Conservation (phyloP, 2,113 vertebrate genomes). For the Pavo muticus region DNA sequence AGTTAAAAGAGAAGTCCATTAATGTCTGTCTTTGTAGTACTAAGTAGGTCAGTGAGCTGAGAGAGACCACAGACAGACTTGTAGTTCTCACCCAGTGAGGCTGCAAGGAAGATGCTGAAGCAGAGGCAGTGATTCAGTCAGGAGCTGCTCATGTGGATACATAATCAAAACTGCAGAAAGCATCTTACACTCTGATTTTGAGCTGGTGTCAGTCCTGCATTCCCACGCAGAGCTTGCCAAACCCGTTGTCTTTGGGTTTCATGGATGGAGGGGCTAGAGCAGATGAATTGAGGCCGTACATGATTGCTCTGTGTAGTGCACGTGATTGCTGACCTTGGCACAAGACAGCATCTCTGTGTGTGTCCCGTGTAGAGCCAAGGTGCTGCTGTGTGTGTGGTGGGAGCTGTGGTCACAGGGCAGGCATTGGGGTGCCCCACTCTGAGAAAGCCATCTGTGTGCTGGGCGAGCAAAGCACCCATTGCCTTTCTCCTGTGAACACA, state of each 20-base stretch:
- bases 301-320: neutral
- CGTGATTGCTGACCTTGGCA: neutral
- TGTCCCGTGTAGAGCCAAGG: neutral
- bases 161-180: neutral
- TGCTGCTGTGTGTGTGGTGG: slow-evolving; percentile 6
- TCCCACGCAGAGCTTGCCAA: neutral
- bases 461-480: neutral
- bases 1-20: slow-evolving; percentile 1
- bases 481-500: neutral
- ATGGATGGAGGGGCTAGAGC: neutral
- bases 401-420: neutral
- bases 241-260: neutral
- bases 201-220: neutral
- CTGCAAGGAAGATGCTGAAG: neutral
- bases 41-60: slow-evolving; percentile 29
- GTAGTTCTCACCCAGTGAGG: neutral
- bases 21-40: neutral
- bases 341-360: neutral
- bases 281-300: neutral
- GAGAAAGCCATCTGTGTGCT: neutral
- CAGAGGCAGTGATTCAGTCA: neutral
- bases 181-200: neutral
- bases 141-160: neutral
- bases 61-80: neutral
- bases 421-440: neutral